These are phyloP conservation scores for Aquatica leii DNA, from an alignment of 2,888 invertebrate genomes.

Conservation along the genomic window DNA sequence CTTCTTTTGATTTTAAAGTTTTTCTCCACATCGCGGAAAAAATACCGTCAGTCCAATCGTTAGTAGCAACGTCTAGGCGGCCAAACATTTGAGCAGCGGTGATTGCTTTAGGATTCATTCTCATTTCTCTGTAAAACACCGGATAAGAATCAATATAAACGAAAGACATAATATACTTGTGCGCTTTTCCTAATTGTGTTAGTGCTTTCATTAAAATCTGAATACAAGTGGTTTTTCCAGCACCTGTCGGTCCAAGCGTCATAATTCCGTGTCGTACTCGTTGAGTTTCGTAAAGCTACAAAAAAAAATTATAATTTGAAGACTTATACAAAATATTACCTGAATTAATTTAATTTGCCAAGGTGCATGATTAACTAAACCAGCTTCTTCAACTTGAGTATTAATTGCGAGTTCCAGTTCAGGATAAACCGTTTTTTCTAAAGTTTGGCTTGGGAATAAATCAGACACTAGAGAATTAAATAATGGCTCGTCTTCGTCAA, in stretches of 20 bases:
- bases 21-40: slow-evolving; percentile 97
- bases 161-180: slow-evolving; percentile 67
- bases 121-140: slow-evolving; percentile 75
- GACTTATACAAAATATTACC: slow-evolving; percentile 57
- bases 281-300: slow-evolving; percentile 91
- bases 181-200: slow-evolving; percentile 82
- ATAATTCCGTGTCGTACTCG: slow-evolving; percentile 95
- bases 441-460: slow-evolving; percentile 91
- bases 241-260: slow-evolving; percentile 94
- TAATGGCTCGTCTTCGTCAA: slow-evolving; percentile 97
- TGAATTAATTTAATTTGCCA: slow-evolving; percentile 96
- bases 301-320: background rate
- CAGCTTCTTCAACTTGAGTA: slow-evolving; percentile 81
- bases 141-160: background rate
- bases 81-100: slow-evolving; percentile 99
- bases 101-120: slow-evolving; percentile 98
- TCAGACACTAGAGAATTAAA: slow-evolving; percentile 96
- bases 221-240: slow-evolving; percentile 93
- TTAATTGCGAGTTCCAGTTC: slow-evolving; percentile 89
- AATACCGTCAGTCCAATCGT: slow-evolving; percentile 98
- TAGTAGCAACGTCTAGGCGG: slow-evolving; percentile 93
- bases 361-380: slow-evolving; percentile 89
- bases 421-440: slow-evolving; percentile 91
- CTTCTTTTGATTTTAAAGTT: slow-evolving; percentile 86
- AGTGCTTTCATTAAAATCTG: slow-evolving; percentile 90